Conservation (phyloP, 2,888 invertebrate species). For the Ochlodes sylvanus region DNA sequence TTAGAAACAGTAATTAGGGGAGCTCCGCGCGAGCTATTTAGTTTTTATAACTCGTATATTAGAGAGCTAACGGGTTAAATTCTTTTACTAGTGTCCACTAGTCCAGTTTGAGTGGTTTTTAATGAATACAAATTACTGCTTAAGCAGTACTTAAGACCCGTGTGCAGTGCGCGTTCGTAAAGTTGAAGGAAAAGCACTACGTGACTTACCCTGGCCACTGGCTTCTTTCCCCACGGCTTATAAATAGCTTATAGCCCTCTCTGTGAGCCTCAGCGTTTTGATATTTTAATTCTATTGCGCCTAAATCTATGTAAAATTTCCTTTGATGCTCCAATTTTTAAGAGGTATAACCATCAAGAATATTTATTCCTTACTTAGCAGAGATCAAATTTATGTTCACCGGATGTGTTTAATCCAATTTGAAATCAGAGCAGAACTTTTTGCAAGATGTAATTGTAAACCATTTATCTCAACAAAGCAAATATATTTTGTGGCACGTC, state of each 20-base stretch:
- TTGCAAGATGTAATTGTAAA: no score
- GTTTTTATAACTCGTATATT: constrained; percentile 29
- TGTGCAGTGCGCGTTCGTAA: constrained; percentile 14
- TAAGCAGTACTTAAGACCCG: constrained; percentile 30
- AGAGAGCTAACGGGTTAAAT: constrained; percentile 22
- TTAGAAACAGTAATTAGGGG: constrained; percentile 41
- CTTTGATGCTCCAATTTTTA: no score
- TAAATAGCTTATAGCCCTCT: background rate
- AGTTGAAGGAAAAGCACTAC: constrained; percentile 20
- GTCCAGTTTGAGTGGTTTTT: constrained; percentile 32
- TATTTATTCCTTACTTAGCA: no score
- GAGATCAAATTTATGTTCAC: no score
- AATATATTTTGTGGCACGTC: no score
- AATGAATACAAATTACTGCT: constrained; percentile 37
- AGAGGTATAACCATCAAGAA: no score
- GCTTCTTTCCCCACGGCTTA: constrained; percentile 11
- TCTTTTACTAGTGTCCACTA: constrained; percentile 26
- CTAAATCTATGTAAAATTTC: no score
- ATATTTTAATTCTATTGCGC: background rate
- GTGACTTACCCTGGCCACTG: constrained; percentile 24
- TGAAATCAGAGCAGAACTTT: no score
- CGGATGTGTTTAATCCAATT: no score
- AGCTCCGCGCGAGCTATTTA: constrained; percentile 24
- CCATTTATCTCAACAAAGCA: no score
- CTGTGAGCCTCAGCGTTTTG: background rate